Conservation (phyloP, 2,888 invertebrate genomes). For the Torymus tubicola region DNA sequence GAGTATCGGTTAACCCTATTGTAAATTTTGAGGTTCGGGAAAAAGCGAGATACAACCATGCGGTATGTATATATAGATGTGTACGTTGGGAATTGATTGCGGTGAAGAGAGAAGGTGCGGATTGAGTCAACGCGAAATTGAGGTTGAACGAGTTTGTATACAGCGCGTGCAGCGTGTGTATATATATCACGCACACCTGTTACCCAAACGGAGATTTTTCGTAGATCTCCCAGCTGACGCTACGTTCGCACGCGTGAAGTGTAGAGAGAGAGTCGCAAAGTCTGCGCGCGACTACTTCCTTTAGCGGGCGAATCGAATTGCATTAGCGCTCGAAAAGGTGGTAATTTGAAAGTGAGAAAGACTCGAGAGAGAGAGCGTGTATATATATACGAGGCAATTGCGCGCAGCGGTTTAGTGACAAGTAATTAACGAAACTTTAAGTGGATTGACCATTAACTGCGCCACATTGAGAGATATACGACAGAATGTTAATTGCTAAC, state of each 20-base stretch:
- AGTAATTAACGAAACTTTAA: not conserved
- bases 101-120: not conserved
- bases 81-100: conserved; percentile 14
- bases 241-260: not conserved
- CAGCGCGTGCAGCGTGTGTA: not conserved
- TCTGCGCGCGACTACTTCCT: not conserved
- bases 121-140: conserved; percentile 24
- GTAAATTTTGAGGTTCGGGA: no score
- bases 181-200: conserved; percentile 17
- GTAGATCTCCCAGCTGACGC: conserved; percentile 31
- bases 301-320: conserved; percentile 11
- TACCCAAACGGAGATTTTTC: conserved; percentile 22
- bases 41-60: no score
- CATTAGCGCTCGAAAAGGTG: not conserved
- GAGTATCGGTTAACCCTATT: no score
- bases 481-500: no score
- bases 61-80: no score
- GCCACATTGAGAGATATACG: no score
- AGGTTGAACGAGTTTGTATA: not conserved
- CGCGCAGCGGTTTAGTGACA: not conserved
- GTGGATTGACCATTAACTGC: not conserved
- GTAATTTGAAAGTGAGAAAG: conserved; percentile 16
- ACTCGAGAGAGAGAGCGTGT: no score
- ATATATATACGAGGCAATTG: not conserved
- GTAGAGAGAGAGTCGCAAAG: no score